A percentile compares a stretch with the other conserved stretches of the same genome.
phyloP scores from a whole-genome alignment of 2,797 vertebrate genomes.

The Danio albolineatus region DNA sequence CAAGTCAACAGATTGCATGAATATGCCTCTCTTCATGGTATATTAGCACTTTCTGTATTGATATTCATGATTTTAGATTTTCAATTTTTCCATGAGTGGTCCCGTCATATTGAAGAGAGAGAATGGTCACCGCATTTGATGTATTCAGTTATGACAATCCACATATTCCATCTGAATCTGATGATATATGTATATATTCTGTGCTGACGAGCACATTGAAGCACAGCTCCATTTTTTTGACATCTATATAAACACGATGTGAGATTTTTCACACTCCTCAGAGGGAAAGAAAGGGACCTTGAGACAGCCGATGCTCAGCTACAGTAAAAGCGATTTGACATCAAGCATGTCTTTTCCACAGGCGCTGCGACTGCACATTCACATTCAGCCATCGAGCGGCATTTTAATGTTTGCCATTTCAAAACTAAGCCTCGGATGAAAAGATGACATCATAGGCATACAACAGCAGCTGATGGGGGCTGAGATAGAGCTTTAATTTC shows the following conservation, averaged over 20 bases:
- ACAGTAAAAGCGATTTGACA: constrained; percentile 45
- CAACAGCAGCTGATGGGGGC: constrained; percentile 14
- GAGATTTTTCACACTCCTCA: constrained; percentile 14
- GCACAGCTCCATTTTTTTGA: constrained; percentile 31
- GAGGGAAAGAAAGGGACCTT: constrained; percentile 16
- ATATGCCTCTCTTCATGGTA: constrained; percentile 12
- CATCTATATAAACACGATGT: constrained; percentile 38
- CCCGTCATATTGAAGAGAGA: constrained; percentile 21
- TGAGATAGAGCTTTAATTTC: constrained; percentile 56
- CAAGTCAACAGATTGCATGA: constrained; percentile 15
- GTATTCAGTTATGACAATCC: constrained; percentile 31
- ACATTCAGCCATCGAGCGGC: constrained; percentile 7
- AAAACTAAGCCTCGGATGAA: constrained; percentile 31
- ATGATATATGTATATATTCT: constrained; percentile 41
- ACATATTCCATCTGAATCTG: constrained; percentile 1
- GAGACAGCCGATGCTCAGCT: constrained; percentile 31
- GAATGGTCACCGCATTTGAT: constrained; percentile 26
- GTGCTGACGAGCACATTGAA: constrained; percentile 7
- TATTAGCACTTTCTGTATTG: background rate
- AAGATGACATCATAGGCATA: constrained; percentile 35
- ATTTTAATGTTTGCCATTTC: constrained; percentile 42
- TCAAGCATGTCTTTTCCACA: constrained; percentile 36
- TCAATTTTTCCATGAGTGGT: constrained; percentile 4
- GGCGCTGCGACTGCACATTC: constrained; percentile 9
- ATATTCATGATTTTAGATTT: constrained; percentile 33